A percentile compares a stretch with the other conserved stretches of the same genome.
phyloP scores from a whole-genome alignment of 2,113 vertebrate genomes.

The Dendrocopos noguchii region DNA sequence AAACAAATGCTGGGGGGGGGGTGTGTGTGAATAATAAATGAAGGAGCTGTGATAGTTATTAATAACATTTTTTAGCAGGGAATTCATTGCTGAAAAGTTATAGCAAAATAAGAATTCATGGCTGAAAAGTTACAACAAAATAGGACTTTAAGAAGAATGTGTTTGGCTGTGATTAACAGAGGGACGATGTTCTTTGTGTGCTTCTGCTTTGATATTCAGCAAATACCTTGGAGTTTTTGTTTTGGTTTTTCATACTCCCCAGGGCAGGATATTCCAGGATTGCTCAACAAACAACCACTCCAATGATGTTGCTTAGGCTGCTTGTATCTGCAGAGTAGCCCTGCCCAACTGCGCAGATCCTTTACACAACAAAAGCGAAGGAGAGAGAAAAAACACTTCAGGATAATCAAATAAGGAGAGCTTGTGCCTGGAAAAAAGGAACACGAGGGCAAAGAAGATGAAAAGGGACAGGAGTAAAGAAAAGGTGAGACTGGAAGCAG shows the following conservation, averaged over 20 bases:
- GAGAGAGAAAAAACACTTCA: conserved; percentile 18
- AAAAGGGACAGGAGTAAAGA: not conserved
- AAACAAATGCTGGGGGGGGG: not conserved
- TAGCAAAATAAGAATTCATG: not conserved
- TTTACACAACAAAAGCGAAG: conserved; percentile 4
- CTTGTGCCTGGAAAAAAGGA: not conserved
- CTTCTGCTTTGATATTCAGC: conserved; percentile 57
- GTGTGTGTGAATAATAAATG: not conserved
- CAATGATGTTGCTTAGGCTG: conserved; percentile 36
- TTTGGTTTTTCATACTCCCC: conserved; percentile 52
- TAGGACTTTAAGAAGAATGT: not conserved
- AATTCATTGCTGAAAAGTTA: not conserved
- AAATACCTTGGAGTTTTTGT: conserved; percentile 53
- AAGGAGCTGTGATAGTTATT: not conserved
- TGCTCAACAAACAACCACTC: conserved; percentile 60
- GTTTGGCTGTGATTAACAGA: not conserved
- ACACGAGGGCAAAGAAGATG: not conserved
- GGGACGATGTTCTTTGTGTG: not conserved
- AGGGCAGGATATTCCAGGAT: conserved; percentile 49
- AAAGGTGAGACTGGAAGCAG: not conserved
- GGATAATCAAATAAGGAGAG: conserved; percentile 11
- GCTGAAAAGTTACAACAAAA: not conserved
- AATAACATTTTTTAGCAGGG: conserved; percentile 6
- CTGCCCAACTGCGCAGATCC: conserved; percentile 19
- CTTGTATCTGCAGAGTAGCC: conserved; percentile 44